Evolutionary conservation across 2,113 vertebrate genomes (phyloP).

Genomic region (Naja naja): DNA sequence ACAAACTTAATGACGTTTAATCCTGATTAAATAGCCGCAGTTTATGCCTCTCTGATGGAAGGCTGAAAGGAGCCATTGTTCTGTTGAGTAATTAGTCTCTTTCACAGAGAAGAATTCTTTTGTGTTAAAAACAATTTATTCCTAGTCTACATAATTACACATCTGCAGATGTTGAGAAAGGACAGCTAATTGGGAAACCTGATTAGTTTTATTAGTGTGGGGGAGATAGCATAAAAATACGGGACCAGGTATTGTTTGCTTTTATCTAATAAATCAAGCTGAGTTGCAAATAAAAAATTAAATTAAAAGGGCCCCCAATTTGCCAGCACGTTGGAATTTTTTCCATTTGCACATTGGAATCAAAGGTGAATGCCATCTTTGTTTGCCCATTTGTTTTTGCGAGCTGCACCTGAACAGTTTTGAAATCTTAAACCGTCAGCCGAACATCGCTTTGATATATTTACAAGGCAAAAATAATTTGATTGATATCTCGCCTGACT

Average conservation of each 20-base stretch:
- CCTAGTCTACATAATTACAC: constrained; percentile 52
- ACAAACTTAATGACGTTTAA: constrained; percentile 52
- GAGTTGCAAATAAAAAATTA: not conserved
- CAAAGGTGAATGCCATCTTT: not conserved
- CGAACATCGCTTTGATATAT: not conserved
- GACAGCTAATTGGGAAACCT: constrained; percentile 47
- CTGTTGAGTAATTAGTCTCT: constrained; percentile 59
- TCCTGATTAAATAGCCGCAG: constrained; percentile 36
- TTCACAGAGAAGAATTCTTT: constrained; percentile 44
- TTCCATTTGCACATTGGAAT: not conserved
- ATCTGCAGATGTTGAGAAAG: constrained; percentile 36
- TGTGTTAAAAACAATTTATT: constrained; percentile 50
- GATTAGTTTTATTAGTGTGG: constrained; percentile 39
- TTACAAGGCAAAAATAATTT: not conserved
- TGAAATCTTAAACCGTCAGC: constrained; percentile 2
- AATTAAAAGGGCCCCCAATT: not conserved
- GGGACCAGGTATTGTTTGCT: constrained; percentile 33
- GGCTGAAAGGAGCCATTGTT: constrained; percentile 41
- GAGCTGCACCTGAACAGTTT: constrained; percentile 10
- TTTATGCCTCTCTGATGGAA: constrained; percentile 50
- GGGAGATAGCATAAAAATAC: not conserved
- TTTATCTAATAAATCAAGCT: constrained; percentile 28
- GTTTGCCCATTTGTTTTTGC: not conserved
- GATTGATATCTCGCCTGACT: not conserved
- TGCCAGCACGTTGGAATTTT: constrained; percentile 18